Percentiles rank a stretch among this genome's conserved stretches.
Evolutionary conservation across 1,140 invertebrate species (phyloP).

Genomic region (Lasioglossum baleicum): DNA sequence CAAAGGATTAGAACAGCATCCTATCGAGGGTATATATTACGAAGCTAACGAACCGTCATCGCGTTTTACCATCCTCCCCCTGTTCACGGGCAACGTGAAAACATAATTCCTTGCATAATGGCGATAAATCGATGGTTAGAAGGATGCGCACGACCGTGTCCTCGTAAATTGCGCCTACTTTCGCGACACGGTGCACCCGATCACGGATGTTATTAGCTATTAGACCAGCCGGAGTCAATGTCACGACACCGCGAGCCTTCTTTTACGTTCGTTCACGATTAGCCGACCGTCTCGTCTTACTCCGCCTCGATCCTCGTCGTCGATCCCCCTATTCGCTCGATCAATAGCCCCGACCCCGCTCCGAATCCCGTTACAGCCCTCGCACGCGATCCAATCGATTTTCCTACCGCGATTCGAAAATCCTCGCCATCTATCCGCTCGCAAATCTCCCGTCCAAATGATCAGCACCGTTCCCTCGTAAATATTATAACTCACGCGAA

Average conservation of each 20-base stretch:
- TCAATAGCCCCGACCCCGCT: conserved; percentile 59
- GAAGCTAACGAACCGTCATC: too few species aligned
- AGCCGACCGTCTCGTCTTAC: conserved; percentile 40
- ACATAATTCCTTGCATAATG: conserved; percentile 24
- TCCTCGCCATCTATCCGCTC: too few species aligned
- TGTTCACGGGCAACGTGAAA: too few species aligned
- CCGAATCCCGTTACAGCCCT: conserved; percentile 68
- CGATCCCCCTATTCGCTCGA: conserved; percentile 48
- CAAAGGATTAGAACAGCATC: too few species aligned
- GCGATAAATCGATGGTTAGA: conserved; percentile 29
- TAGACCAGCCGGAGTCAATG: conserved; percentile 42
- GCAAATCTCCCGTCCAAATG: too few species aligned
- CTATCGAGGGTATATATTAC: too few species aligned
- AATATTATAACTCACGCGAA: too few species aligned
- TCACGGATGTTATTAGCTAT: conserved; percentile 54
- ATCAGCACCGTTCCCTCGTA: too few species aligned
- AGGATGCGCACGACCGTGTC: conserved; percentile 4
- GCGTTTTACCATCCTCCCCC: too few species aligned
- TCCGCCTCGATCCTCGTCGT: conserved; percentile 47
- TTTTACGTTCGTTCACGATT: conserved; percentile 48
- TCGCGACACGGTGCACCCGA: conserved; percentile 26
- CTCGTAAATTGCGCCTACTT: conserved; percentile 29
- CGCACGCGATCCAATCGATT: conserved; percentile 68
- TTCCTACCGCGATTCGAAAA: conserved; percentile 55
- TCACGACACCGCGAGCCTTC: conserved; percentile 48